These are phyloP conservation scores for Buphagus erythrorhynchus DNA, from an alignment of 2,797 vertebrate species.

Conservation along the genomic window DNA sequence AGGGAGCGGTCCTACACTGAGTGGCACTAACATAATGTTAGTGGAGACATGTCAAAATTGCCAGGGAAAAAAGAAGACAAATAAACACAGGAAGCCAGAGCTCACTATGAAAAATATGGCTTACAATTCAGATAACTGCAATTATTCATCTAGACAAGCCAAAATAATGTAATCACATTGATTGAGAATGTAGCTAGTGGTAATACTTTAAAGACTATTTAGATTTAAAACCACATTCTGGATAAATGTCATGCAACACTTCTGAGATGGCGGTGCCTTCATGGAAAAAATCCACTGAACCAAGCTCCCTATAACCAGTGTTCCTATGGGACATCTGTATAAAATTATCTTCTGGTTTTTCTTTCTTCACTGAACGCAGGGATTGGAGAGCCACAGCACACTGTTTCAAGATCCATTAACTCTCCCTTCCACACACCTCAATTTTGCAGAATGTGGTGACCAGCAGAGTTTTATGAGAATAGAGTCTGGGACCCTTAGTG, in stretches of 20 bases:
- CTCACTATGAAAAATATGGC: conserved; percentile 52
- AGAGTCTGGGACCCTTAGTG: background rate
- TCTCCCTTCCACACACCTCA: background rate
- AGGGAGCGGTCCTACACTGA: conserved; percentile 5
- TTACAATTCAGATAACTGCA: conserved; percentile 28
- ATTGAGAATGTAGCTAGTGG: background rate
- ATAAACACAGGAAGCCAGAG: conserved; percentile 49
- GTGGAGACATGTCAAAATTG: conserved; percentile 53
- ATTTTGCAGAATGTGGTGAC: background rate
- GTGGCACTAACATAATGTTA: conserved; percentile 28
- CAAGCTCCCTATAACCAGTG: background rate
- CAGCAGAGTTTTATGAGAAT: background rate
- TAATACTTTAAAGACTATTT: background rate
- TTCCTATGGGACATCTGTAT: background rate
- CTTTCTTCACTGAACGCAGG: background rate
- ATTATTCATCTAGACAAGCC: conserved; percentile 12
- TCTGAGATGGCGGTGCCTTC: background rate
- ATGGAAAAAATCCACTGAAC: background rate
- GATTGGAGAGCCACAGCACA: background rate
- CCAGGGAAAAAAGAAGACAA: conserved; percentile 20
- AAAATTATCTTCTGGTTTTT: background rate
- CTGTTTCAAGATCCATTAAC: background rate
- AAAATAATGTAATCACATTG: background rate
- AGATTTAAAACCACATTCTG: conserved; percentile 13
- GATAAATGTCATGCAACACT: background rate